Percentiles rank a stretch among this genome's conserved stretches.
Conservation (phyloP, 2,797 vertebrate species). For the Melanotaenia nigrans region DNA sequence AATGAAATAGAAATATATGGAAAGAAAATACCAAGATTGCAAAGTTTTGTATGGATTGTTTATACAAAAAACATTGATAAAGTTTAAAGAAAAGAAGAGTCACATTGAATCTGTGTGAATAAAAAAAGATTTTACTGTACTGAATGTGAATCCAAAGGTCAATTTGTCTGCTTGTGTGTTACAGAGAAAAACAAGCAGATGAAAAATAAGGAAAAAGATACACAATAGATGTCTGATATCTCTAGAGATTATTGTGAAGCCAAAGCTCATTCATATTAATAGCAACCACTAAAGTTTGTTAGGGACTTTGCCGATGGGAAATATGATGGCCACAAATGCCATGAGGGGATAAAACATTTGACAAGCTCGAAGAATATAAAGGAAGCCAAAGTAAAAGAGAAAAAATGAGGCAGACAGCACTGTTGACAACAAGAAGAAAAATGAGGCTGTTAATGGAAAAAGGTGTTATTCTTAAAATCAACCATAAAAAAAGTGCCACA, state of each 20-base stretch:
- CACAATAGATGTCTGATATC: slow-evolving; percentile 37
- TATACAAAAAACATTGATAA: neutral
- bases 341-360: slow-evolving; percentile 23
- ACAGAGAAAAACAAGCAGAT: slow-evolving; percentile 8
- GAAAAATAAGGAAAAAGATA: slow-evolving; percentile 18
- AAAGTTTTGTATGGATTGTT: neutral
- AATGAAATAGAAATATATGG: neutral
- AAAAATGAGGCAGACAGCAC: slow-evolving; percentile 31
- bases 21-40: neutral
- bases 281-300: slow-evolving; percentile 35
- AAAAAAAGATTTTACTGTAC: neutral
- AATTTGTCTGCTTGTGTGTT: slow-evolving; percentile 1
- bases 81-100: neutral
- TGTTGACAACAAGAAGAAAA: slow-evolving; percentile 12
- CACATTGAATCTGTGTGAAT: neutral
- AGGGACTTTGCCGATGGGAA: slow-evolving; percentile 18
- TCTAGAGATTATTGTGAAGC: slow-evolving; percentile 24
- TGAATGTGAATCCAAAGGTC: slow-evolving; percentile 1
- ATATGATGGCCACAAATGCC: slow-evolving; percentile 34
- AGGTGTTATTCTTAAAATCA: slow-evolving; percentile 17
- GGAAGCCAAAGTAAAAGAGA: slow-evolving; percentile 19
- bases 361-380: slow-evolving; percentile 12
- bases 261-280: slow-evolving; percentile 49
- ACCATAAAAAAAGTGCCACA: slow-evolving; percentile 24
- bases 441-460: neutral